Evolutionary conservation across 2,113 vertebrate genomes (phyloP).

Genomic region (Morone saxatilis): DNA sequence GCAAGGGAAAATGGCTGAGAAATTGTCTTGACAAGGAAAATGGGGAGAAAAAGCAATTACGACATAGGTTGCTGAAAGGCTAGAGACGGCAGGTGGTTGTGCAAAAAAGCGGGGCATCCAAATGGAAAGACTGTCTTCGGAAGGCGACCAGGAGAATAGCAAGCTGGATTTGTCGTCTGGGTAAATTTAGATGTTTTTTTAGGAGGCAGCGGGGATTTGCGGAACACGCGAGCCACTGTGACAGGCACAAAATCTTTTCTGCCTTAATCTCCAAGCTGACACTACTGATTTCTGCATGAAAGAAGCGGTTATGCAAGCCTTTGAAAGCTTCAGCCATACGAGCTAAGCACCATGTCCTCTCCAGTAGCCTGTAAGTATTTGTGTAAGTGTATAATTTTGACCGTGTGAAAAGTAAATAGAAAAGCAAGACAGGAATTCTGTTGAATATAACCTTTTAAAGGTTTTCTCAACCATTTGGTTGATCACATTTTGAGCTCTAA

Average conservation of each 20-base stretch:
- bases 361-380: slow-evolving; percentile 5
- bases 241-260: slow-evolving; percentile 33
- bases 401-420: background rate
- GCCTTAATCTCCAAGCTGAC: slow-evolving; percentile 45
- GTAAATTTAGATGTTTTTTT: slow-evolving; percentile 28
- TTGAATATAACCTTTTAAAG: background rate
- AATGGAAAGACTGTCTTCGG: slow-evolving; percentile 1
- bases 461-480: too few species aligned
- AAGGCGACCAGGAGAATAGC: background rate
- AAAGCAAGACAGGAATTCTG: background rate
- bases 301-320: slow-evolving; percentile 37
- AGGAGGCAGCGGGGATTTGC: slow-evolving; percentile 3
- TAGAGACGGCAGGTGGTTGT: slow-evolving; percentile 56
- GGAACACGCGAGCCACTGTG: slow-evolving; percentile 3
- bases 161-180: background rate
- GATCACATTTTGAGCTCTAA: background rate
- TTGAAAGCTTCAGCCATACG: slow-evolving; percentile 18
- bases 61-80: slow-evolving; percentile 54
- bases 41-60: slow-evolving; percentile 71
- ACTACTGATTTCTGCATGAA: slow-evolving; percentile 31
- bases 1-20: slow-evolving; percentile 51
- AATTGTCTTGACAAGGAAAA: slow-evolving; percentile 66
- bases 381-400: background rate
- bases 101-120: slow-evolving; percentile 1
- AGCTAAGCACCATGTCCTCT: slow-evolving; percentile 7